Percentiles rank a stretch among this genome's conserved stretches.
These are phyloP conservation scores for Fregetta grallaria DNA, from an alignment of 2,113 vertebrate species.

Conservation along the genomic window DNA sequence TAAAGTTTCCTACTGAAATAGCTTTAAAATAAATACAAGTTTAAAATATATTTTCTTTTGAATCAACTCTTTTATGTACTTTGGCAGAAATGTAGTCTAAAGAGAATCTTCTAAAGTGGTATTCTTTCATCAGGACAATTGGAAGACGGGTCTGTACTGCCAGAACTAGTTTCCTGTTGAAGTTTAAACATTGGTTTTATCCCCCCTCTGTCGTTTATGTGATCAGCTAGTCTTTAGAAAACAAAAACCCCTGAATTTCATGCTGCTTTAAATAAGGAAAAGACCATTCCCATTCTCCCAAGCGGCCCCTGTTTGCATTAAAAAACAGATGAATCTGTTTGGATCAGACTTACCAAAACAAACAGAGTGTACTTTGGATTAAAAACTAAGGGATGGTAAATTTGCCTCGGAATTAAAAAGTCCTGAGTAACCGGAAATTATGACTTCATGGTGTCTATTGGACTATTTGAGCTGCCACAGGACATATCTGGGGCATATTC, in stretches of 20 bases:
- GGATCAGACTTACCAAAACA: not conserved
- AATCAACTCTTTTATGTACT: not conserved
- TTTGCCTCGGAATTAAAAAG: not conserved
- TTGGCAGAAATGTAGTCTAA: too few relatives aligned
- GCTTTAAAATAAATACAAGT: not conserved
- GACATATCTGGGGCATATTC: not conserved
- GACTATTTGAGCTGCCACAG: not conserved
- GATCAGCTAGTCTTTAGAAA: not conserved
- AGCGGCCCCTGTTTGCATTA: not conserved
- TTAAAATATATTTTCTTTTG: not conserved
- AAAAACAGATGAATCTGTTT: not conserved
- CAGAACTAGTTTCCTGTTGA: not conserved
- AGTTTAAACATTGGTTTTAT: not conserved
- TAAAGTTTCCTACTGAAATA: not conserved
- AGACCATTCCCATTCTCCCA: not conserved
- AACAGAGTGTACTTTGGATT: conserved; percentile 2
- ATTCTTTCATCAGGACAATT: not conserved
- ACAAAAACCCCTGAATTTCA: not conserved
- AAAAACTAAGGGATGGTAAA: not conserved
- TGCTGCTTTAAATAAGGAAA: not conserved
- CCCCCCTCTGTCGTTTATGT: not conserved
- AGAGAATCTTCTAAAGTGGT: not conserved
- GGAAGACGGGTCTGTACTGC: not conserved
- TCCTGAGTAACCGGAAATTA: not conserved
- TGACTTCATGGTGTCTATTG: not conserved